Evolutionary conservation across 2,797 vertebrate genomes (phyloP), one percentile per base, ranked within the genome.

Genomic region (Pelobates cultripes): DNA sequence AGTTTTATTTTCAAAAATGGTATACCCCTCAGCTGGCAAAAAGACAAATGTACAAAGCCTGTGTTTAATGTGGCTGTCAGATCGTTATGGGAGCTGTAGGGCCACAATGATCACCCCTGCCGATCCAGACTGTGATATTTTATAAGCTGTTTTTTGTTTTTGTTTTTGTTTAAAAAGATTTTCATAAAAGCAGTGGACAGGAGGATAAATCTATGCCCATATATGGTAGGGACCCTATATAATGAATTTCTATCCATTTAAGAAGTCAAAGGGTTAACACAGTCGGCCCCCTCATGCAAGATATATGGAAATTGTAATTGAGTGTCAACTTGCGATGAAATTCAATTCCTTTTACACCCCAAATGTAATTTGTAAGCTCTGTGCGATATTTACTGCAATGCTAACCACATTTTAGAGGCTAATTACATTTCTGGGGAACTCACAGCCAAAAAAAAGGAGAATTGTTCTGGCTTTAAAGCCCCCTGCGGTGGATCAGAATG

Each of bases 221-320:
- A 51, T 10, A 6, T 51, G 1, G 10, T 10, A 51, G 47, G 10
- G 10, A 6, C 47, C 47, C 47, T 3, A 57, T 68, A 45, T 28
- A 67, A 42, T 53, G 55, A n/a, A 57, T 43, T 75, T 51, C 43
- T 57, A 64, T n/a, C 68, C 67, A 53, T 42, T 28, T 74, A n/a
- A 74, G 81, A 41, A 75, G 64, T 45, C 28, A 84, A 73, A 28
- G 73, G 77, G 82, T 84, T 84, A 84, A 84, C 28, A 28, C 69
- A 42, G 67, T 47, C 57, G 28, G 40, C 72, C 82, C 77, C 82
- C 82, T 63, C 72, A 89, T 85, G 85, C 78, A 86, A 88, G 87
- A 88, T 91, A 91, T 87, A 91, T 87, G 85, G 88, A 91, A 88
- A 92, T 90, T 90, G 89, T 90, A 94, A 92, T 90, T 91, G 90